phyloP scores from a whole-genome alignment of 2,888 invertebrate genomes.

The Polymixis flavicincta region DNA sequence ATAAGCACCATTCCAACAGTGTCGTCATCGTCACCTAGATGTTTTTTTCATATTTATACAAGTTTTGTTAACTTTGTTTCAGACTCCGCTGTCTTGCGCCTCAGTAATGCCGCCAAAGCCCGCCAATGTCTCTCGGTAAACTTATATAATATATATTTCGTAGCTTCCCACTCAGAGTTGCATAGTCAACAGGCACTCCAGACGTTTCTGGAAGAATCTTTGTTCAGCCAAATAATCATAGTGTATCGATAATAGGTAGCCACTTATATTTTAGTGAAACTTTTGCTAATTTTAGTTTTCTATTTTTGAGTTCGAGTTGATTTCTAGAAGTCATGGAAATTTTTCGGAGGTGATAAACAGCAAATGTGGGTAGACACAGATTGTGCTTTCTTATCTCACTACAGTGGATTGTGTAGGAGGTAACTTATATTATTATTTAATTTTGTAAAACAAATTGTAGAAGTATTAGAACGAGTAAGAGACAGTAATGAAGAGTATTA shows the following conservation, averaged over 20 bases:
- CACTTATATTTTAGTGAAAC: background rate
- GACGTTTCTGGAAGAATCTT: background rate
- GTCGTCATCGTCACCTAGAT: background rate
- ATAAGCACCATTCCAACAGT: background rate
- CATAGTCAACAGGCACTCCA: background rate
- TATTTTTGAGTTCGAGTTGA: background rate
- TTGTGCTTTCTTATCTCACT: too few species aligned
- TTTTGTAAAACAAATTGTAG: background rate
- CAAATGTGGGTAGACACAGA: background rate
- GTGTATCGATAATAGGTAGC: too few species aligned
- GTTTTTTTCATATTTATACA: background rate
- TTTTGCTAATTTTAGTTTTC: background rate
- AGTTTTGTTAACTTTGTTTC: background rate
- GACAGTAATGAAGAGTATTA: background rate
- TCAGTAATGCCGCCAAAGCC: too few species aligned
- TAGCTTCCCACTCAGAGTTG: background rate
- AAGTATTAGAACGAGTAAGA: too few species aligned
- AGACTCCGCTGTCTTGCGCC: background rate
- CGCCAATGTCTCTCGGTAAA: too few species aligned
- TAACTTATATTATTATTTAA: background rate
- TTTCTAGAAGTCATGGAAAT: conserved; percentile 8
- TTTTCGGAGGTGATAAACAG: background rate
- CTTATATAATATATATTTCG: background rate
- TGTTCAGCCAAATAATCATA: background rate
- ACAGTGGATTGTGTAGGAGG: conserved; percentile 4